Percentiles rank a stretch among this genome's conserved stretches.
These are phyloP conservation scores for Phalacrocorax pelagicus DNA, from an alignment of 2,113 vertebrate species.

Conservation along the genomic window DNA sequence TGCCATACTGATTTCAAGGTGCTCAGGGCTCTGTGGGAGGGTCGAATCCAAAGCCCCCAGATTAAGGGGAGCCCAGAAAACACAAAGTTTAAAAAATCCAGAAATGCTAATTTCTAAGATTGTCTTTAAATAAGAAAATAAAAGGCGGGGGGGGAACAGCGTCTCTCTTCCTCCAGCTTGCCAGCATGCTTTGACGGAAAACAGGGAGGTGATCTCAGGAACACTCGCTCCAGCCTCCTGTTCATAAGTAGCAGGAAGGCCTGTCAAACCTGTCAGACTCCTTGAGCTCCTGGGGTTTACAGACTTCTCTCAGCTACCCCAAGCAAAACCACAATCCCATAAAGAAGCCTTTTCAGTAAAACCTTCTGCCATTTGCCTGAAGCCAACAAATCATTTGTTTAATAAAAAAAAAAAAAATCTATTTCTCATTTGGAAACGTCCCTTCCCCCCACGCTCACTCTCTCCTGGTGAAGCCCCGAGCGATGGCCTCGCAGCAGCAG, in stretches of 20 bases:
- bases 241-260: background rate
- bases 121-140: background rate
- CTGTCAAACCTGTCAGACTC: slow-evolving; percentile 48
- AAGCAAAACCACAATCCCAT: slow-evolving; percentile 67
- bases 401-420: background rate
- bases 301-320: slow-evolving; percentile 57
- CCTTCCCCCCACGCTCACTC: background rate
- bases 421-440: background rate
- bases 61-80: background rate
- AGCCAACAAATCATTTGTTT: slow-evolving; percentile 49
- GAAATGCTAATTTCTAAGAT: background rate
- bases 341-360: slow-evolving; percentile 61
- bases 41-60: background rate
- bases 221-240: background rate
- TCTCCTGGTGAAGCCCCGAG: background rate
- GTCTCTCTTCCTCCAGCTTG: background rate
- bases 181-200: background rate
- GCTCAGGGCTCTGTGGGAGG: background rate
- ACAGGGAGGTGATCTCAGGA: background rate
- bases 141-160: background rate
- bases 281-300: slow-evolving; percentile 53
- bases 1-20: background rate
- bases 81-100: background rate
- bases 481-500: background rate
- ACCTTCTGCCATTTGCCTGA: slow-evolving; percentile 53